Evolutionary conservation across 2,113 vertebrate species (phyloP).

Genomic region (Damaliscus lunatus): DNA sequence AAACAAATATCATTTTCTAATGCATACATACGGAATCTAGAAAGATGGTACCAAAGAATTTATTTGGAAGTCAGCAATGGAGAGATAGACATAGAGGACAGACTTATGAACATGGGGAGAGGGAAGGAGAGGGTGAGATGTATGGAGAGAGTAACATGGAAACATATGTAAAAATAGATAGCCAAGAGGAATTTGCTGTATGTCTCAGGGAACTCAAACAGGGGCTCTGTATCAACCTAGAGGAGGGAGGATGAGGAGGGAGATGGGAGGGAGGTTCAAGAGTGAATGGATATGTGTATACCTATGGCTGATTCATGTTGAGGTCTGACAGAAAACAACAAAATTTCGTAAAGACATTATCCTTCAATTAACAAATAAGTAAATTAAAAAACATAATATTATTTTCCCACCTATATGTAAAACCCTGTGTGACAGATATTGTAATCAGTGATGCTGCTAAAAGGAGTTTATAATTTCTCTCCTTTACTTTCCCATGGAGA

Average conservation of each 20-base stretch:
- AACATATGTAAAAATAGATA: not conserved
- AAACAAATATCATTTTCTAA: not conserved
- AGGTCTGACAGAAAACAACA: no score
- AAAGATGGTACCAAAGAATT: not conserved
- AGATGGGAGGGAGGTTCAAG: not conserved
- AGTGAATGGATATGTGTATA: not conserved
- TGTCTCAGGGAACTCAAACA: not conserved
- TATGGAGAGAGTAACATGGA: not conserved
- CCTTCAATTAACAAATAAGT: no score
- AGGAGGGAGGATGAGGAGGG: not conserved
- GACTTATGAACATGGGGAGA: not conserved
- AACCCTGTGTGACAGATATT: not conserved
- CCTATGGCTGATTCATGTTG: not conserved
- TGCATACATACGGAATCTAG: accelerated
- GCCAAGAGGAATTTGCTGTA: not conserved
- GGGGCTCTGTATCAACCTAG: not conserved
- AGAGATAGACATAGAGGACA: not conserved
- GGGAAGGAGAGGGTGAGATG: not conserved
- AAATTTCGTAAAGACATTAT: no score
- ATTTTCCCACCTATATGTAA: not conserved
- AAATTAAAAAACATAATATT: not conserved
- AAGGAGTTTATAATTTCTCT: not conserved
- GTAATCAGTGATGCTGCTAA: not conserved
- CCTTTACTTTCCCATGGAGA: not conserved
- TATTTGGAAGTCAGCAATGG: not conserved